phyloP scores from a whole-genome alignment of 2,113 vertebrate species.

The Cephalopholis sonnerati region DNA sequence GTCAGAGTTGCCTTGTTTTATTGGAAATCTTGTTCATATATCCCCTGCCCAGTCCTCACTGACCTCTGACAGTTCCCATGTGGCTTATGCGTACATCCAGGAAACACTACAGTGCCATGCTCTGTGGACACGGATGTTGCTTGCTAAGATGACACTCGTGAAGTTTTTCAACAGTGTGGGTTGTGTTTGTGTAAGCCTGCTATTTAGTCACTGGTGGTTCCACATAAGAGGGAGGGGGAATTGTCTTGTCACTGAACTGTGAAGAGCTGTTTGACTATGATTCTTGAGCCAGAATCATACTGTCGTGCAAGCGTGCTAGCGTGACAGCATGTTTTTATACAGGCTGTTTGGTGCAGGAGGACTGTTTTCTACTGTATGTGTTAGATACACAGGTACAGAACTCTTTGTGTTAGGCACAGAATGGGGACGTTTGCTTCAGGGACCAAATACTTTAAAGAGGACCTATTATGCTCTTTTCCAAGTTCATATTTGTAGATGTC shows the following conservation, averaged over 20 bases:
- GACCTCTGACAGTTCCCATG: slow-evolving; percentile 85
- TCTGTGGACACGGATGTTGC: slow-evolving; percentile 26
- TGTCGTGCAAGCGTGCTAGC: not conserved
- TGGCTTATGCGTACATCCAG: slow-evolving; percentile 81
- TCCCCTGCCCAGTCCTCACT: slow-evolving; percentile 81
- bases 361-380: not conserved
- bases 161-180: slow-evolving; percentile 12
- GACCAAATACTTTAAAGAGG: too few relatives aligned
- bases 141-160: slow-evolving; percentile 40
- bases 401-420: not conserved
- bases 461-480: too few relatives aligned
- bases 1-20: slow-evolving; percentile 87
- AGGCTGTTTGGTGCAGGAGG: not conserved
- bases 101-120: slow-evolving; percentile 54
- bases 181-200: slow-evolving; percentile 47
- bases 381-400: not conserved
- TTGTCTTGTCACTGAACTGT: slow-evolving; percentile 58
- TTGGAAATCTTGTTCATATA: slow-evolving; percentile 87
- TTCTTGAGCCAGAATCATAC: not conserved
- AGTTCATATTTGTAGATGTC: too few relatives aligned
- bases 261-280: slow-evolving; percentile 34
- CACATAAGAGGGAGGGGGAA: slow-evolving; percentile 30
- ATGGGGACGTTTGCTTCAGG: not conserved
- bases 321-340: not conserved
- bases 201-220: slow-evolving; percentile 37